phyloP scores from a whole-genome alignment of 2,113 vertebrate species.

The Corythornis madagascariensis region DNA sequence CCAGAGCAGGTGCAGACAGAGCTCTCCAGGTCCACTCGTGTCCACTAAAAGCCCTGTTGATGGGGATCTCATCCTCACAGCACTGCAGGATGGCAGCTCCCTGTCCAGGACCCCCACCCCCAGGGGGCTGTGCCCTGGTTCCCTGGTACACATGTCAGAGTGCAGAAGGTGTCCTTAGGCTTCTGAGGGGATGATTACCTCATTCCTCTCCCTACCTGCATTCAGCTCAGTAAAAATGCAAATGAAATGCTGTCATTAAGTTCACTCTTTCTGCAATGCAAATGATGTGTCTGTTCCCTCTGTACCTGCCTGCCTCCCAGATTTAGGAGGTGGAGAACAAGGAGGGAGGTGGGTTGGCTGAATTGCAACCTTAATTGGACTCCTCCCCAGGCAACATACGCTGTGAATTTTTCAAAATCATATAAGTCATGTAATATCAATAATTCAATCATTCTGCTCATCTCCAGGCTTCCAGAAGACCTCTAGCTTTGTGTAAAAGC shows the following conservation, averaged over 20 bases:
- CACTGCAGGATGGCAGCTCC: rapidly evolving
- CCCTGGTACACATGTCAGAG: background rate
- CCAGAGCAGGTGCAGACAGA: background rate
- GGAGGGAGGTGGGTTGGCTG: background rate
- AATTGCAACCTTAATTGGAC: conserved; percentile 26
- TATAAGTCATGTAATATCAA: conserved; percentile 21
- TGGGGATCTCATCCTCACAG: background rate
- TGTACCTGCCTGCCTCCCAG: conserved; percentile 7
- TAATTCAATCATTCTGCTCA: conserved; percentile 50
- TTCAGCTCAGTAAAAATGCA: conserved; percentile 16
- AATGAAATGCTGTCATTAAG: background rate
- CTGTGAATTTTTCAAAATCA: conserved; percentile 27
- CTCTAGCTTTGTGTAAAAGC: background rate
- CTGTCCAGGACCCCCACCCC: rapidly evolving
- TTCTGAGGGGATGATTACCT: background rate
- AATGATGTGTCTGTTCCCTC: background rate
- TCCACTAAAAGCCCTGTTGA: rapidly evolving
- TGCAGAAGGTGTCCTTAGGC: background rate
- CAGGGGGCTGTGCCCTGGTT: background rate
- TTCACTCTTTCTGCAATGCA: background rate
- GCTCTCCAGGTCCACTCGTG: rapidly evolving
- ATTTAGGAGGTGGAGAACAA: conserved; percentile 29
- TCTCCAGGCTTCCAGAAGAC: conserved; percentile 17
- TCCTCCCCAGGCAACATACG: conserved; percentile 14
- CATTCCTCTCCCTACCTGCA: background rate